Base-by-base conservation (phyloP, 2,888 invertebrate genomes). In the Neoascia interrupta region DNA sequence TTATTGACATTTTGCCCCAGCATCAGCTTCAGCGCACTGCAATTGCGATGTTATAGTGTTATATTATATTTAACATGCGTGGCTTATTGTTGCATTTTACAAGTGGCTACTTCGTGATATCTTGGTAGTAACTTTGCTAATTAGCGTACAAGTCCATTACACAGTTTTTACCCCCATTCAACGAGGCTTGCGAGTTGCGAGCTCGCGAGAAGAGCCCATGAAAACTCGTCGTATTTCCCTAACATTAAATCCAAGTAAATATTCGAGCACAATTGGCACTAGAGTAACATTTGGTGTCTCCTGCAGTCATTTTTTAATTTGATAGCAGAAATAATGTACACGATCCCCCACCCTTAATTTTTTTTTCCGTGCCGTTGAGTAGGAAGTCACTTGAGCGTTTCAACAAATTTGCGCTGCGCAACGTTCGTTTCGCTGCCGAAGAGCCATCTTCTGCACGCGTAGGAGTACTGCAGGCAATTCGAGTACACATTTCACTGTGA, bases 251-350 rank as follows among this genome's bases (percentile, higher is more conserved):
- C 19, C 31, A 79, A 73, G 79, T 79, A 79, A 79, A 79, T 73
- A 79, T 79, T 56, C 79, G 61, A 79, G 61, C 49, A 79, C 79
- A 73, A 79, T 79, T 79, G 79, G 79, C 73, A 79, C 79, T 79
- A 79, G 79, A 79, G 56, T 66, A 79, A 79, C 79, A 79, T 79
- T 79, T 79, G 79, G 79, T 79, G 79, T 76, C 76, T 79, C 79
- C 79, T 79, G 73, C 66, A 73, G 79, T 79, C 79, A 73, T 79
- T 79, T 76, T 64, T 79, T 66, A 79, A 73, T 76, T 76, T 76
- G 70, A 76, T 72, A 76, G 64, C 76, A 75, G 56, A 47, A 58
- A 19, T 39, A 37, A 26, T 23, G 8, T 69, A 34, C 18, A 15
- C 31, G 34, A 26, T 69, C 36, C 56, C 49, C 34, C 56, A 51